Conservation (phyloP, 2,113 vertebrate species). For the Nyctereutes procyonoides region DNA sequence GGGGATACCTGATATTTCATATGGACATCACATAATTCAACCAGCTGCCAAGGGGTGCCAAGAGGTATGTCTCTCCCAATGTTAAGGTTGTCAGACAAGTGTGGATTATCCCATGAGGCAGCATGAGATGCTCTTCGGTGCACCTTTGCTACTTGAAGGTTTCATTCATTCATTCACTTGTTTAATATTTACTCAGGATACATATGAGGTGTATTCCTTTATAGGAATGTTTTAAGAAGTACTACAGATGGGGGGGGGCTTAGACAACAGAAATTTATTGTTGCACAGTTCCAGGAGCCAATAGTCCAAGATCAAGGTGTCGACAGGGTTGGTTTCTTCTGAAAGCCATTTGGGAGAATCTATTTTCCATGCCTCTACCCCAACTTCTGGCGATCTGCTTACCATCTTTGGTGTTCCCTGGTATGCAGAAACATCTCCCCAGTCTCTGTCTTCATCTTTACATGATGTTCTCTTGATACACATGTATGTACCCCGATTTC, state of each 20-base stretch:
- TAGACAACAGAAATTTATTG: background rate
- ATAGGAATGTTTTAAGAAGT: background rate
- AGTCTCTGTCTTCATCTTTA: background rate
- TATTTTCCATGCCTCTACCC: background rate
- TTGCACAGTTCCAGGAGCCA: background rate
- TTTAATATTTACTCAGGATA: background rate
- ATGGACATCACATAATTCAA: background rate
- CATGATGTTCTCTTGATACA: background rate
- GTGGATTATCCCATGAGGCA: background rate
- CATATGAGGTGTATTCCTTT: background rate
- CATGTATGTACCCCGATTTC: background rate
- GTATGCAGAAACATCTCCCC: too few relatives aligned
- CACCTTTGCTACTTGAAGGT: too few relatives aligned
- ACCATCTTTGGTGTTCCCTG: background rate
- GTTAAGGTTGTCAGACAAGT: background rate
- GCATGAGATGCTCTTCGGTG: background rate
- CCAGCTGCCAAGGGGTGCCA: background rate
- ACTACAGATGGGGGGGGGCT: background rate
- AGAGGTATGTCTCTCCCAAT: background rate
- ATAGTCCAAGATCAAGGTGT: too few relatives aligned
- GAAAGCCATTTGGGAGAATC: accelerated
- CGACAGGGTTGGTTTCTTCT: background rate
- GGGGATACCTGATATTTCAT: background rate
- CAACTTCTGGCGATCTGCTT: background rate
- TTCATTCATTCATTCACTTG: background rate